A percentile compares a stretch with the other conserved stretches of the same genome.
These are phyloP conservation scores for Contarinia nasturtii DNA, from an alignment of 1,140 invertebrate species.

Conservation along the genomic window DNA sequence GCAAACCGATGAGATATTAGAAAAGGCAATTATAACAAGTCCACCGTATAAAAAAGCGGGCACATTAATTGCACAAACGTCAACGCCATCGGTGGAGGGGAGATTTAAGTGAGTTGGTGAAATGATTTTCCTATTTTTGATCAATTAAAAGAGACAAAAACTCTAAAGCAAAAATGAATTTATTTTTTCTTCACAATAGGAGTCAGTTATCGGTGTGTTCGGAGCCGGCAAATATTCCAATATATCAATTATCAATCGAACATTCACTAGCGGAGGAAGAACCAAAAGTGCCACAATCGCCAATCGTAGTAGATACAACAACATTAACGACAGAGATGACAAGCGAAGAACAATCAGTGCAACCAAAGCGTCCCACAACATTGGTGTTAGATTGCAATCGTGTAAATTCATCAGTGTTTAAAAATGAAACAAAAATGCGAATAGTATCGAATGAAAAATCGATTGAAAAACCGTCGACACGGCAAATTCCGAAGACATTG, in stretches of 20 bases:
- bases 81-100: conserved; percentile 20
- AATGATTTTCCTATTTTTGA: no score
- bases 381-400: no score
- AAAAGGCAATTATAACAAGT: neutral
- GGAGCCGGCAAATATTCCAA: neutral
- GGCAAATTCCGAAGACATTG: neutral
- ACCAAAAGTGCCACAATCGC: neutral
- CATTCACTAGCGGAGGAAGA: neutral
- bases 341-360: no score
- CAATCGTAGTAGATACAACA: neutral
- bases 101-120: conserved; percentile 1
- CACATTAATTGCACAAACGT: conserved; percentile 16
- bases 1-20: conserved; percentile 14
- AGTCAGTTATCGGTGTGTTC: conserved; percentile 2
- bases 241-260: conserved; percentile 1
- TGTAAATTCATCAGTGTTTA: no score
- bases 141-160: no score
- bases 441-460: no score
- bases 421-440: no score
- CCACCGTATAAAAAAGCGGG: conserved; percentile 14
- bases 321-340: no score
- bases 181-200: neutral
- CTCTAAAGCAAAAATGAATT: no score
- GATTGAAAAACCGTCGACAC: no score
- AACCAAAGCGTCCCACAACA: no score